Evolutionary conservation across 2,113 vertebrate genomes (phyloP), one percentile per base, ranked within the genome.

Genomic region (Nibea albiflora): DNA sequence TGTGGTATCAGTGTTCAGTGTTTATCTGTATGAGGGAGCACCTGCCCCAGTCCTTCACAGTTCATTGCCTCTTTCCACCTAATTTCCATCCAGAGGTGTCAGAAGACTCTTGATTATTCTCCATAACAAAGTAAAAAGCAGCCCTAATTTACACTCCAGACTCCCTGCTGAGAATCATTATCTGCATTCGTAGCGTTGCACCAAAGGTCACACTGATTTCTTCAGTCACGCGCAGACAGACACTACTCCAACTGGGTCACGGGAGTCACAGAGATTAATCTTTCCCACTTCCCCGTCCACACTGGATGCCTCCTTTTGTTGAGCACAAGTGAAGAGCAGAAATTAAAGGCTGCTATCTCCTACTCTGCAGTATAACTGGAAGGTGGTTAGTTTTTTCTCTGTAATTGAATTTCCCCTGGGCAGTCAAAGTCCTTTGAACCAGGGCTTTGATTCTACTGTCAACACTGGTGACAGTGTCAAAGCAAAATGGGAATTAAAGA

Each of bases 131-230:
- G 75, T 90, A 82, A 94, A 86, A 87, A 86, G 86, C 81, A 63
- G 85, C 69, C 69, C 84, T 88, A 84, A 91, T 91, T 86, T 83
- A 86, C 91, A 90, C 89, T 86, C 39, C 73, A 54, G 84, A 20
- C 72, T 85, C 80, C 87, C 88, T 65, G 71, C 86, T 78, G 90
- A 89, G 87, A 87, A 89, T 90, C 82, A 90, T 94, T 90, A 94
- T 91, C 88, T 83, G 81, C 84, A 81, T 88, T 82, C 28, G 58
- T 86, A 78, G 60, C 46, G 49, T 73, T 84, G 84, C 86, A 53
- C 88, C 78, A 86, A 94, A 93, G 93, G 94, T 95, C 94, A 92
- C 65, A 67, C 67, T 53, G 73, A 89, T 89, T 92, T 85, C 88
- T 81, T 49, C 57, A 72, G 88, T 91, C 88, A 78, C 72, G 66